Evolutionary conservation across 2,888 invertebrate species (phyloP), one percentile per base, ranked within the genome.

Genomic region (Deroplatys truncata): DNA sequence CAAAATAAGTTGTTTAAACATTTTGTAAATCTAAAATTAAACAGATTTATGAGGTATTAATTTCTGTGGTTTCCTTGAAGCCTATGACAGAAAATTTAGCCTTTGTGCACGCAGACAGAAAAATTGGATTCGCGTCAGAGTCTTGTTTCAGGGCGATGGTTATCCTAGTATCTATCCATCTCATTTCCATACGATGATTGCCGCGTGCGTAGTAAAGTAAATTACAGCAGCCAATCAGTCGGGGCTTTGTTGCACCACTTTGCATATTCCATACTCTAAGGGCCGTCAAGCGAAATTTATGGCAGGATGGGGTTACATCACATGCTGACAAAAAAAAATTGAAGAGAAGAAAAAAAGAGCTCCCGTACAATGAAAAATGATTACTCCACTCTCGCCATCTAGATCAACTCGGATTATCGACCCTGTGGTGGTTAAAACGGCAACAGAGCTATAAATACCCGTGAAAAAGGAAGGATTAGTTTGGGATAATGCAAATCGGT

Each of bases 111-210:
- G 15, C 20, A 72, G 7, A 72, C 16, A 72, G 7, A 72, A 72
- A 72, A 72, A 72, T 72, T 72, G 56, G 56, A 25, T 72, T 72
- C 20, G 56, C 56, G 56, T 72, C 56, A 20, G 56, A 7, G 20
- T 72, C 56, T 72, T 72, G 56, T 20, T 72, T 4, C 56, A 72
- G 56, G 7, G 56, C 25, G 56, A 72, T 72, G 56, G 56, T 72
- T 72, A 72, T 72, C 56, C 56, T 72, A 20, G 56, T 72, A 72
- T 72, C 56, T 72, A 20, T 72, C 87, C 15, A 28, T 29, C 86
- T 90, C 89, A 90, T 90, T 90, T 90, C 43, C 90, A 90, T 90
- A 90, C 89, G 89, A 88, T 90, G 90, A 90, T 90, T 90, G 90
- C 89, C 89, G 31, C 29, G 82, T 25, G n/a, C 82, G 85, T 89